A percentile compares a stretch with the other conserved stretches of the same genome.
phyloP scores from a whole-genome alignment of 2,888 invertebrate species.

The Allygus modestus region DNA sequence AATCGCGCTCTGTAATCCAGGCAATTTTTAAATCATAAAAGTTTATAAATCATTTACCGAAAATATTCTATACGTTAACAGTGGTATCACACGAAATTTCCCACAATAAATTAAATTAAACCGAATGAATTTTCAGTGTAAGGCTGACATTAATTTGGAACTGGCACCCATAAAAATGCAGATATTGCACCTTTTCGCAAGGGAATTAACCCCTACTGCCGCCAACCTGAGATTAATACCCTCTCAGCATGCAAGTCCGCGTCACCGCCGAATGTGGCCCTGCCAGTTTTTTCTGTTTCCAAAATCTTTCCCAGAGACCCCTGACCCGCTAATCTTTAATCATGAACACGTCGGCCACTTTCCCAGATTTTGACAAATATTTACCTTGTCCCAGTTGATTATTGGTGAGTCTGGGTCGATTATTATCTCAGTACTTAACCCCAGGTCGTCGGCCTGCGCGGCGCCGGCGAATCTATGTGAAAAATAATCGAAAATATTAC shows the following conservation, averaged over 20 bases:
- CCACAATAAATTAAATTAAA: too few relatives aligned
- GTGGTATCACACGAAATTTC: too few relatives aligned
- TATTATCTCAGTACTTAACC: conserved; percentile 26
- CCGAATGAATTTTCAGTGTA: too few relatives aligned
- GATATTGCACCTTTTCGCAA: not conserved
- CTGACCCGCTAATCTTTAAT: conserved; percentile 54
- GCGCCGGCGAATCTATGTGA: too few relatives aligned
- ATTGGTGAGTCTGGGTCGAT: conserved; percentile 24
- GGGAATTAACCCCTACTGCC: not conserved
- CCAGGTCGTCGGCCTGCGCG: not conserved
- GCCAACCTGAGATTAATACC: conserved; percentile 7
- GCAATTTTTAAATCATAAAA: too few relatives aligned
- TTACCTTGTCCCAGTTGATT: conserved; percentile 40
- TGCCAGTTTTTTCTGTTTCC: conserved; percentile 43
- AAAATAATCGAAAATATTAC: too few relatives aligned
- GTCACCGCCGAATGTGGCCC: conserved; percentile 12
- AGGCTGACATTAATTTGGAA: too few relatives aligned
- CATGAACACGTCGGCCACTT: conserved; percentile 44
- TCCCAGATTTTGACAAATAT: conserved; percentile 55
- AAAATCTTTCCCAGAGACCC: conserved; percentile 31
- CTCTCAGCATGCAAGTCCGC: not conserved
- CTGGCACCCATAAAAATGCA: conserved; percentile 10
- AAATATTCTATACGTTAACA: too few relatives aligned
- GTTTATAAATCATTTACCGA: too few relatives aligned
- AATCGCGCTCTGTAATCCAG: too few relatives aligned